phyloP scores from a whole-genome alignment of 2,888 invertebrate genomes.

The Yponomeuta malinellus region DNA sequence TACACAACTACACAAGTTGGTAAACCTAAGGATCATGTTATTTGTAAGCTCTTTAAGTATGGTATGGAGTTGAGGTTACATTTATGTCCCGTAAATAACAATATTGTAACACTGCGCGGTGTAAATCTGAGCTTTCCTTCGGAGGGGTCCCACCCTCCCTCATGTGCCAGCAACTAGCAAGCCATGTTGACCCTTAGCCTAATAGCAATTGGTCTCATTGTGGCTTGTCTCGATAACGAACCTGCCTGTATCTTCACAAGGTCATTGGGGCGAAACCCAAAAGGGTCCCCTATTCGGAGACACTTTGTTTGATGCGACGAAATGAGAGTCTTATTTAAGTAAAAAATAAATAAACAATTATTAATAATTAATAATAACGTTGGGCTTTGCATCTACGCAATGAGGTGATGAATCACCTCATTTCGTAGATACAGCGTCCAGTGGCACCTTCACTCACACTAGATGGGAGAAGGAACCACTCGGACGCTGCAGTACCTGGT shows the following conservation, averaged over 20 bases:
- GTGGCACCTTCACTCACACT: too few relatives aligned
- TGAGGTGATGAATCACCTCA: too few relatives aligned
- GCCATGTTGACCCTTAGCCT: neutral
- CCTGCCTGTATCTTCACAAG: neutral
- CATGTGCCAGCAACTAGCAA: neutral
- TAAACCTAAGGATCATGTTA: neutral
- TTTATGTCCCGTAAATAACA: constrained; percentile 2
- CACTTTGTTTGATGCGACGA: neutral
- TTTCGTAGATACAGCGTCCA: too few relatives aligned
- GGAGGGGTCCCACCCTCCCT: neutral
- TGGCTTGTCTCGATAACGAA: neutral
- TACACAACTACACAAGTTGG: too few relatives aligned
- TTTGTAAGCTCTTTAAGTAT: neutral
- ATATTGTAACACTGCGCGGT: neutral
- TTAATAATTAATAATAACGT: too few relatives aligned
- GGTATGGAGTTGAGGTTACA: neutral
- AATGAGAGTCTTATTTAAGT: neutral
- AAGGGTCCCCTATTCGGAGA: neutral
- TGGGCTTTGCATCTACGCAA: too few relatives aligned
- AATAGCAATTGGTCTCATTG: neutral
- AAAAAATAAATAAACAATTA: too few relatives aligned
- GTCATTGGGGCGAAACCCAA: neutral
- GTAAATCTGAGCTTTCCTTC: constrained; percentile 5
- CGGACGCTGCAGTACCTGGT: too few relatives aligned
- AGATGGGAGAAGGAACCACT: too few relatives aligned